phyloP scores from a whole-genome alignment of 2,797 vertebrate genomes.

The Onychomys torridus region DNA sequence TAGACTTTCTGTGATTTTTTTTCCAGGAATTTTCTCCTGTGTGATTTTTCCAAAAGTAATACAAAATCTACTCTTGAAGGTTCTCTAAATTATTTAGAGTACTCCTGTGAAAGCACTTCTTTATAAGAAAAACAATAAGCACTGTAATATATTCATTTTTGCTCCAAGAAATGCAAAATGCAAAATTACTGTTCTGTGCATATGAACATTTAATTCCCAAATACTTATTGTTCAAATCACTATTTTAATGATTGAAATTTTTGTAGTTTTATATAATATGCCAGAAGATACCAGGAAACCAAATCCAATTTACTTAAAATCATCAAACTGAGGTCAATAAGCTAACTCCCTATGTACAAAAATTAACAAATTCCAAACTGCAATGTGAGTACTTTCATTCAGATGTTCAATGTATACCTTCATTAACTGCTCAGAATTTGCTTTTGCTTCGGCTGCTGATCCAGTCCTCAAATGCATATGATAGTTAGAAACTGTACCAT shows the following conservation, averaged over 20 bases:
- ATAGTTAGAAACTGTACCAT: conserved; percentile 73
- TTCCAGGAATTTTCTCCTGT: background rate
- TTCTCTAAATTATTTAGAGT: conserved; percentile 9
- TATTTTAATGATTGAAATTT: conserved; percentile 10
- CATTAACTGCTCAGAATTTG: conserved; percentile 85
- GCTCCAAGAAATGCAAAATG: background rate
- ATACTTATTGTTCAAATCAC: background rate
- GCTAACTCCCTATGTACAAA: background rate
- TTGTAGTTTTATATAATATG: background rate
- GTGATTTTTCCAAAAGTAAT: conserved; percentile 11
- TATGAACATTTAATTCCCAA: conserved; percentile 8
- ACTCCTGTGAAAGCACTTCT: background rate
- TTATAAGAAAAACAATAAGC: background rate
- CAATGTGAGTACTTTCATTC: background rate
- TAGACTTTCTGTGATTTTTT: background rate
- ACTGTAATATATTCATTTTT: background rate
- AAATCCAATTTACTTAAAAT: conserved; percentile 41
- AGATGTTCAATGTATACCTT: conserved; percentile 85
- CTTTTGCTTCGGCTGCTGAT: conserved; percentile 79
- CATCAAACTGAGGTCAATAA: conserved; percentile 11
- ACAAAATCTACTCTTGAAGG: background rate
- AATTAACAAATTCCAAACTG: background rate
- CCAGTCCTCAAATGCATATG: conserved; percentile 80
- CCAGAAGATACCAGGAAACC: background rate
- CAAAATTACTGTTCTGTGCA: background rate